phyloP scores from a whole-genome alignment of 2,113 vertebrate species.

The Lonchura striata region DNA sequence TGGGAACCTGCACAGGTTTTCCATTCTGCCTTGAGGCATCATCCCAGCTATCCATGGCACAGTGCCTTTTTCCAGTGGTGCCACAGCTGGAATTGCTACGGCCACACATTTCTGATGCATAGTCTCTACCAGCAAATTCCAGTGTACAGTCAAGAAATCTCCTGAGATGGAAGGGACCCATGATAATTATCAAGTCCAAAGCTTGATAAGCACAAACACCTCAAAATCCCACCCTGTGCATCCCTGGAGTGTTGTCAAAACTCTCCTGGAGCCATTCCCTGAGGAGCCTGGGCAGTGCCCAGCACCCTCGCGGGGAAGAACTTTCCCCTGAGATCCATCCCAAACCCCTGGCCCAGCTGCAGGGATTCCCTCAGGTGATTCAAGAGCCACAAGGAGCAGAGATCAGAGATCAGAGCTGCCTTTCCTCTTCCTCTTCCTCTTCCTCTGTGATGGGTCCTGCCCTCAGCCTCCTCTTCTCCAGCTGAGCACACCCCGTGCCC shows the following conservation, averaged over 20 bases:
- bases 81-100: background rate
- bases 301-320: too few relatives aligned
- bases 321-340: accelerated
- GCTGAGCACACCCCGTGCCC: background rate
- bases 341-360: accelerated
- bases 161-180: background rate
- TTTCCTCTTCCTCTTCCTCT: too few relatives aligned
- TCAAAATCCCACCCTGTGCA: background rate
- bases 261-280: background rate
- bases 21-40: accelerated
- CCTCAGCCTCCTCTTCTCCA: background rate
- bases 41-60: accelerated
- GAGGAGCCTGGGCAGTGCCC: background rate
- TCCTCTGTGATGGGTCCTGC: background rate
- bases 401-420: background rate
- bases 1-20: background rate
- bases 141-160: background rate
- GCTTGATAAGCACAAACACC: accelerated
- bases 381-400: background rate
- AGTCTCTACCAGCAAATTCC: background rate
- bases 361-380: accelerated
- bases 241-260: background rate
- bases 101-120: background rate
- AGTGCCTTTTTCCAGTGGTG: background rate
- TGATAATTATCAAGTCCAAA: too few relatives aligned